Evolutionary conservation across 92 coral and sea anemone species (phyloP), one percentile per base, ranked within the genome.

Genomic region (Pocillopora meandrina): DNA sequence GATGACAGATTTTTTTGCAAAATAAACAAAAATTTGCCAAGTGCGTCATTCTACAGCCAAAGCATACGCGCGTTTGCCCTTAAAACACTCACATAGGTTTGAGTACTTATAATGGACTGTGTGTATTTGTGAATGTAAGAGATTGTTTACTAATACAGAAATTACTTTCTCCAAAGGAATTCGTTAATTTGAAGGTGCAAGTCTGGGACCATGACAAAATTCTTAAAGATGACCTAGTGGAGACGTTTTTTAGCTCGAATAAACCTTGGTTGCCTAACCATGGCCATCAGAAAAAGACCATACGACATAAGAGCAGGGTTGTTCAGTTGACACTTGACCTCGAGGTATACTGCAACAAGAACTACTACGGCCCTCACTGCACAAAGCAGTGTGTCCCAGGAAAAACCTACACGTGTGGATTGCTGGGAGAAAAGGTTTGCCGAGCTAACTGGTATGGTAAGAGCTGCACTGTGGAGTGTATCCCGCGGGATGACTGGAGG

Each of bases 301-400:
- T 34, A 19, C 31, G 31, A 12, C 71, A 76, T 10, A 9, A 15
- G 5, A 55, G 88, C 56, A 55, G 36, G 14, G 16, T 21, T 12
- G 76, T 68, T 4, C 66, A 33, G 20, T 23, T 76, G 4, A 56
- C 42, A 12, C 61, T 84, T 62, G 61, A 84, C 11, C n/a, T 84
- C 20, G 69, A 76, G 49, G 61, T 84, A 61, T 9, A 66, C 26
- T 88, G 91, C 68, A 65, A 80, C 77, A 84, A 23, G 67, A 26
- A 84, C 79, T 92, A 87, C 86, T 88, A 84, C 62, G 95, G 95
- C 9, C 62, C 34, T 6, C 33, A 26, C 7, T 92, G 95, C 84
- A 89, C 19, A 5, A 70, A 73, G 42, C 72, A 82, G 83, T 93
- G 97, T 59, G 23, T 58, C 16, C 91, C 95, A 26, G 81, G 60